Base-by-base conservation (phyloP, 2,797 vertebrate species). In the Glossophaga mutica region DNA sequence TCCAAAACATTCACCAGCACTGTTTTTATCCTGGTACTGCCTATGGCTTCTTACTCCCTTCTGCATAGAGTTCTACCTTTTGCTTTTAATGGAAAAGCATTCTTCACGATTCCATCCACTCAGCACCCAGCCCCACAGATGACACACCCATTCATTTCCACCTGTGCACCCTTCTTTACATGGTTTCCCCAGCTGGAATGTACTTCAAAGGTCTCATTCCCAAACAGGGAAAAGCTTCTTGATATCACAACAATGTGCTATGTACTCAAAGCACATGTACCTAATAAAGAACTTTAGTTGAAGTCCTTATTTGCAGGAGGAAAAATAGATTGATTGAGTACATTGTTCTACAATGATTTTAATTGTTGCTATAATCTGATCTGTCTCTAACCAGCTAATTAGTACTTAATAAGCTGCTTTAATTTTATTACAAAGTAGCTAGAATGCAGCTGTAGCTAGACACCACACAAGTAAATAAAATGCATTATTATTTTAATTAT, bases 391-490 rank as follows among this genome's bases (percentile, higher is more conserved):
- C 91, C 84, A 95, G 92, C 87, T 96, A 97, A 98, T 97, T 18
- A 4, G 84, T 95, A 96, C 93, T 98, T 97, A 97, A 98, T 94
- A 2, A 0, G 76, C 87, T 93, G 93, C 65, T 96, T 95, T 96
- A 97, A 97, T 96, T 97, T 95, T 93, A 97, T 96, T 95, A 96
- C 76, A 94, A 95, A 96, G 89, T 79, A 93, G 55, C 90, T 70
- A 93, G 67, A 91, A 95, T 93, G 50, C 76, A 96, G 95, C 93
- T 95, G 92, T 78, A 89, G 78, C 42, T 91, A 97, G 87, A 94
- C 26, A 91, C 15, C 24, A 62, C 59, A 71, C 34, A 93, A 94
- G 77, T 92, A 97, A 96, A 96, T 97, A 96, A 94, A 89, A 88
- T 21, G 12, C 81, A 96, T 78, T 95, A 93, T 94, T 83, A 95